A percentile compares a stretch with the other conserved stretches of the same genome.
These are phyloP conservation scores for Erebia palarica DNA, from an alignment of 2,888 invertebrate species.

Conservation along the genomic window DNA sequence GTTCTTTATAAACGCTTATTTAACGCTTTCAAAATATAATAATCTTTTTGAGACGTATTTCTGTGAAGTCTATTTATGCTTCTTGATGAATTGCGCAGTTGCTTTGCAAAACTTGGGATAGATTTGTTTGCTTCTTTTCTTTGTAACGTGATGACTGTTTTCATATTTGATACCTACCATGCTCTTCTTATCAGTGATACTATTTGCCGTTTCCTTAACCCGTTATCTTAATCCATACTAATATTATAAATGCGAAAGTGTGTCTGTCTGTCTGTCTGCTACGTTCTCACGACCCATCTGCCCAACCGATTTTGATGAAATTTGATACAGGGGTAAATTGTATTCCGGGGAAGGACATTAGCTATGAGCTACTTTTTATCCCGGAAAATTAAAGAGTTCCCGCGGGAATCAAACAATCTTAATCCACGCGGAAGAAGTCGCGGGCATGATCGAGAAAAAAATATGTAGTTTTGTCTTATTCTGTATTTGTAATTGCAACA, in stretches of 20 bases:
- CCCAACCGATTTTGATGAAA: no score
- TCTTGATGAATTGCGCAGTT: not conserved
- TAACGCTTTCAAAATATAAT: not conserved
- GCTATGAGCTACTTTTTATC: no score
- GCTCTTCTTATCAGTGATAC: not conserved
- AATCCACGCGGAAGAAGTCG: no score
- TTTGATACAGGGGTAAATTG: no score
- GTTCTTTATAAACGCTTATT: not conserved
- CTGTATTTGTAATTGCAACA: not conserved
- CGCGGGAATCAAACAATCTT: no score
- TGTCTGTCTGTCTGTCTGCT: no score
- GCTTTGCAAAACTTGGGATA: not conserved
- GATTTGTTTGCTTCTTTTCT: not conserved
- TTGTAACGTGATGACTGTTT: not conserved
- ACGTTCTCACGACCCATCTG: no score
- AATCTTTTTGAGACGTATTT: not conserved
- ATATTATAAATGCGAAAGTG: no score
- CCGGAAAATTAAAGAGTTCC: no score
- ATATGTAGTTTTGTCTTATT: not conserved
- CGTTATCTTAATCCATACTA: not conserved
- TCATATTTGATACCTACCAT: not conserved
- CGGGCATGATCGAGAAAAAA: no score
- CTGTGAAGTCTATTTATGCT: not conserved
- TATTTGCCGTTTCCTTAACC: not conserved
- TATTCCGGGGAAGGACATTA: no score